Evolutionary conservation across 2,113 vertebrate genomes (phyloP).

Genomic region (Elaphurus davidianus): DNA sequence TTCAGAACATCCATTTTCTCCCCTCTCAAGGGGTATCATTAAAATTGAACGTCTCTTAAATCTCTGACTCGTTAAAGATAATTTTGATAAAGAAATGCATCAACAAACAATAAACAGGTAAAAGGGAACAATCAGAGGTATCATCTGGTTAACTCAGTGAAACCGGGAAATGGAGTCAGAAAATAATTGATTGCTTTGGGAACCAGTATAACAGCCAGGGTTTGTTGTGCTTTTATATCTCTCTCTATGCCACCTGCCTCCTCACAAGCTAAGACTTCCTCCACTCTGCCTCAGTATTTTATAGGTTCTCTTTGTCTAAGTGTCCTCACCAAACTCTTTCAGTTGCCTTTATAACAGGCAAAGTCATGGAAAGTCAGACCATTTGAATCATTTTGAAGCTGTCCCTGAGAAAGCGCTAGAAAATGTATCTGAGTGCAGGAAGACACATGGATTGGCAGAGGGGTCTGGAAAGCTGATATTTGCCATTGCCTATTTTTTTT

Average conservation of each 20-base stretch:
- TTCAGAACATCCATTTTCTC: background rate
- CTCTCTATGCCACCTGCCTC: background rate
- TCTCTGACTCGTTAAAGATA: background rate
- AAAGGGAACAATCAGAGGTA: background rate
- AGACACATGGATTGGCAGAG: background rate
- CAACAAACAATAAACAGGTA: background rate
- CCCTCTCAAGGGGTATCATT: constrained; percentile 29
- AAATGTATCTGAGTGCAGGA: background rate
- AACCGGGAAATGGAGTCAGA: background rate
- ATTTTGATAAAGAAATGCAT: background rate
- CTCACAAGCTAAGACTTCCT: background rate
- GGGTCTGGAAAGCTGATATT: background rate
- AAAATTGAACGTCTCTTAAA: constrained; percentile 12
- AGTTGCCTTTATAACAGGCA: background rate
- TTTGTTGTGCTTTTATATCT: background rate
- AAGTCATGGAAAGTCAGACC: background rate
- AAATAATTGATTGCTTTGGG: background rate
- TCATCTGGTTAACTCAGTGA: background rate
- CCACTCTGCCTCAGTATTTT: background rate
- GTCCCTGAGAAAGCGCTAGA: background rate
- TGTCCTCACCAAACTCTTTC: background rate
- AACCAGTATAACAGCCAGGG: background rate
- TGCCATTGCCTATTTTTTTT: background rate
- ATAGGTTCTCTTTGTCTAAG: background rate
- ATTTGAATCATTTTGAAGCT: background rate